These are phyloP conservation scores for Motacilla alba DNA, from an alignment of 2,113 vertebrate genomes.

Conservation along the genomic window DNA sequence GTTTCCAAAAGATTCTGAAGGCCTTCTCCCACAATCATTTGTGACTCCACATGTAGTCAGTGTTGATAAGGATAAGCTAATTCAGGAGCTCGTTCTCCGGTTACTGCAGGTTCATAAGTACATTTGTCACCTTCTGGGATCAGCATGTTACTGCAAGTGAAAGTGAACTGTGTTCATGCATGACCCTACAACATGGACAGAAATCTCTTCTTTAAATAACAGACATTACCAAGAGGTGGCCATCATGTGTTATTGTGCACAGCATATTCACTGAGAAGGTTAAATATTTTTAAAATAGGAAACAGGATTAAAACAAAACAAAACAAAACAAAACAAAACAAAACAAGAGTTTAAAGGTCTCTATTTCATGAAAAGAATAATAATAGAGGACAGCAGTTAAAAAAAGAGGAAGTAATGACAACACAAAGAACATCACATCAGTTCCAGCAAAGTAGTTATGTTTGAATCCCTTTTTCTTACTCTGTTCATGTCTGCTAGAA, in stretches of 20 bases:
- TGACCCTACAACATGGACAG: background rate
- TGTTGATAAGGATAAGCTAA: constrained; percentile 6
- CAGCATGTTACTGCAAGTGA: background rate
- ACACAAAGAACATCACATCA: background rate
- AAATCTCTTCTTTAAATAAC: constrained; percentile 14
- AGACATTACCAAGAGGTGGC: background rate
- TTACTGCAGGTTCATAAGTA: background rate
- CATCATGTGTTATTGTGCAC: background rate
- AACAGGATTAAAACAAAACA: background rate
- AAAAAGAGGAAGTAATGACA: background rate
- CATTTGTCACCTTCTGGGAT: background rate
- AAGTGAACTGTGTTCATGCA: background rate
- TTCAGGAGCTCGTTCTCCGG: background rate
- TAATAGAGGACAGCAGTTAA: background rate
- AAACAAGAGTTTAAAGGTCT: background rate
- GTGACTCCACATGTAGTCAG: background rate
- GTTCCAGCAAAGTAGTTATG: background rate
- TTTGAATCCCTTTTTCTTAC: background rate
- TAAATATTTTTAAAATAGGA: background rate
- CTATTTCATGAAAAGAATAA: background rate
- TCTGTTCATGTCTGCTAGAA: background rate
- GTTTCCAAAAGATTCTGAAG: background rate
- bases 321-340: background rate
- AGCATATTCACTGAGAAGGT: background rate
- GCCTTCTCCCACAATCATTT: background rate